A percentile compares a stretch with the other conserved stretches of the same genome.
phyloP scores from a whole-genome alignment of 2,113 vertebrate species.

The Megaleporinus macrocephalus region DNA sequence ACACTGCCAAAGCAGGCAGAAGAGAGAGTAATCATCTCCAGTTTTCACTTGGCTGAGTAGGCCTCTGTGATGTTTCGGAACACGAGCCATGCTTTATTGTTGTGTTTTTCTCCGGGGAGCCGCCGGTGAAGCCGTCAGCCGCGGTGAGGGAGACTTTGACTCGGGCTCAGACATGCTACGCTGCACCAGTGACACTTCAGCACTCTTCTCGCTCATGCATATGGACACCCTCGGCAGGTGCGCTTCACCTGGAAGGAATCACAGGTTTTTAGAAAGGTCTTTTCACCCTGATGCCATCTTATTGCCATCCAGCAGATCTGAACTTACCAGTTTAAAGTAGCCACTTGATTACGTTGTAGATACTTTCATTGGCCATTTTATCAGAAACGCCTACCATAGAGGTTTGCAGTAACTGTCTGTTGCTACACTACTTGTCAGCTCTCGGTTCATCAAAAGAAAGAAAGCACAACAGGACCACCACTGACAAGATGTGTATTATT shows the following conservation, averaged over 20 bases:
- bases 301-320: background rate
- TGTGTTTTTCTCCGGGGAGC: background rate
- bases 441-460: background rate
- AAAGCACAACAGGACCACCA: background rate
- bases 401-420: background rate
- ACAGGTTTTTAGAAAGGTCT: background rate
- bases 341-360: background rate
- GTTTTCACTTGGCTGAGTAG: background rate
- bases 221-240: background rate
- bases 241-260: background rate
- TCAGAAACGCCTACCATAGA: no score
- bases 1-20: constrained; percentile 11
- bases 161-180: background rate
- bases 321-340: background rate
- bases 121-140: background rate
- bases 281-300: background rate
- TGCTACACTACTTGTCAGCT: background rate
- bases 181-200: constrained; percentile 30
- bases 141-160: constrained; percentile 1
- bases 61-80: constrained; percentile 16
- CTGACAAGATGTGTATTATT: background rate
- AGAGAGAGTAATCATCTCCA: constrained; percentile 20
- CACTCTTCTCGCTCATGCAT: constrained; percentile 9
- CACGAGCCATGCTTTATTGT: constrained; percentile 17
- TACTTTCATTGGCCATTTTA: no score